A percentile compares a stretch with the other conserved stretches of the same genome.
These are phyloP conservation scores for Pandemis cinnamomeana DNA, from an alignment of 2,888 invertebrate species.

Conservation along the genomic window DNA sequence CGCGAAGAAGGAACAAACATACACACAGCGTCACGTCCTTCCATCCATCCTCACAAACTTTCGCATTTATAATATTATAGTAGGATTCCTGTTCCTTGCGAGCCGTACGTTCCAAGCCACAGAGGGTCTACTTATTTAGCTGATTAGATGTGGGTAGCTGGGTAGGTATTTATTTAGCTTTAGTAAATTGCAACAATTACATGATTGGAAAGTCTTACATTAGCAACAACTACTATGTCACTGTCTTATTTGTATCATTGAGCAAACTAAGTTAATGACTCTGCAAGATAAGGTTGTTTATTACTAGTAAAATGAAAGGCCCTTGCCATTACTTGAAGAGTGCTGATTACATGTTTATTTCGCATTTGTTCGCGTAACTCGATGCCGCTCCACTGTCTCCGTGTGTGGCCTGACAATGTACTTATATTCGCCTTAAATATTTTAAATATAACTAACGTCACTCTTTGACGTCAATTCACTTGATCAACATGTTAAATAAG, in stretches of 20 bases:
- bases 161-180: background rate
- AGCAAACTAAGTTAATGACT: slow-evolving; percentile 66
- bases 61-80: no score
- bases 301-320: slow-evolving; percentile 51
- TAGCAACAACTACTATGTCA: slow-evolving; percentile 39
- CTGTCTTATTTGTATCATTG: slow-evolving; percentile 57
- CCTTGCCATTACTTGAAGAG: slow-evolving; percentile 48
- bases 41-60: no score
- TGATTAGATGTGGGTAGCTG: background rate
- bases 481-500: slow-evolving; percentile 30
- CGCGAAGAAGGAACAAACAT: no score
- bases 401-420: slow-evolving; percentile 12
- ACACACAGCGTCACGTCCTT: no score
- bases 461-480: slow-evolving; percentile 1
- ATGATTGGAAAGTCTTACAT: slow-evolving; percentile 11
- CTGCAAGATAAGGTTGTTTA: slow-evolving; percentile 72
- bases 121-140: background rate
- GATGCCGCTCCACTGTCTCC: slow-evolving; percentile 24
- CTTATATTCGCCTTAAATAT: background rate
- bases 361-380: slow-evolving; percentile 34
- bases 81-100: no score
- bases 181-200: background rate
- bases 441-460: slow-evolving; percentile 11
- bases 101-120: background rate
- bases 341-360: slow-evolving; percentile 37